A percentile compares a stretch with the other conserved stretches of the same genome.
phyloP scores from a whole-genome alignment of 2,888 invertebrate species.

The Nomada ferruginata region DNA sequence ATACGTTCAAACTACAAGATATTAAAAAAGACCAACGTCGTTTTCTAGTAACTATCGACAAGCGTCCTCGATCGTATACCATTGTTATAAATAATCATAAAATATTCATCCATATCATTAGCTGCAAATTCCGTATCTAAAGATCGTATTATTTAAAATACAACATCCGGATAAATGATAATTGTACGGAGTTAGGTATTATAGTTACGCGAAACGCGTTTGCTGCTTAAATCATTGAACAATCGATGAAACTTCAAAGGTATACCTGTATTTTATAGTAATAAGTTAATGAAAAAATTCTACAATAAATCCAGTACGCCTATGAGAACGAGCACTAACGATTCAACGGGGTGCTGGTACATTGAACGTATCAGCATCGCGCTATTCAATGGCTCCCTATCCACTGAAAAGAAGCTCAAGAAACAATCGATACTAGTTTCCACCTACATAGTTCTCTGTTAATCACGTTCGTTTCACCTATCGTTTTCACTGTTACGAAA shows the following conservation, averaged over 20 bases:
- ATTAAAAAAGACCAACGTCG: not conserved
- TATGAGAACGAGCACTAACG: not conserved
- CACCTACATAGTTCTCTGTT: not conserved
- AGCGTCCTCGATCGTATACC: not conserved
- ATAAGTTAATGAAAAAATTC: not conserved
- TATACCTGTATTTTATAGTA: not conserved
- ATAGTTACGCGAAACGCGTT: not conserved
- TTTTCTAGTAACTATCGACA: not conserved
- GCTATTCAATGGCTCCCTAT: not conserved
- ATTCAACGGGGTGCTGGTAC: not conserved
- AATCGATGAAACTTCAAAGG: not conserved
- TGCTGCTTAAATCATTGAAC: not conserved
- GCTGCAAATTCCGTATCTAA: too few relatives aligned
- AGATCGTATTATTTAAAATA: not conserved
- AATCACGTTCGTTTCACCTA: slow-evolving; percentile 6
- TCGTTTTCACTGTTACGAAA: slow-evolving; percentile 22
- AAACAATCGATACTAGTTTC: slow-evolving; percentile 18
- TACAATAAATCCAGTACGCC: not conserved
- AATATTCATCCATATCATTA: not conserved
- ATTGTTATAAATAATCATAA: not conserved
- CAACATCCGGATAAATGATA: not conserved
- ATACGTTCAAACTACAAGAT: slow-evolving; percentile 26
- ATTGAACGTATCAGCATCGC: not conserved
- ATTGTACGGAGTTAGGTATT: not conserved
- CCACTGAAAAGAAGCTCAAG: not conserved